These are phyloP conservation scores for Cnemophilus loriae DNA, from an alignment of 2,113 vertebrate species.

Conservation along the genomic window DNA sequence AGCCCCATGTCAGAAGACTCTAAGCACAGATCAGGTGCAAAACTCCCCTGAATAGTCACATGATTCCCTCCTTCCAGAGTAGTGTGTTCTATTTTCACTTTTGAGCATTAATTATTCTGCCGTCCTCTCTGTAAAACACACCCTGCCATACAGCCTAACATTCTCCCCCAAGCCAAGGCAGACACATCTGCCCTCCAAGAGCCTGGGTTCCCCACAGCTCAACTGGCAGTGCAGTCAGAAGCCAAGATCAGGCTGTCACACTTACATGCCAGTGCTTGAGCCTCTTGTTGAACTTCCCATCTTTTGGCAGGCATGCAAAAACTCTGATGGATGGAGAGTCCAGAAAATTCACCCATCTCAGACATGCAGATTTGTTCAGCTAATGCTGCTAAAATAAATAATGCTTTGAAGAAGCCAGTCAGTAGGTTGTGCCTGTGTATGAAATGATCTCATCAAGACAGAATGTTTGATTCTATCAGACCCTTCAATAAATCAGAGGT, in stretches of 20 bases:
- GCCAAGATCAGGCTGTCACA: background rate
- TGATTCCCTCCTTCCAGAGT: background rate
- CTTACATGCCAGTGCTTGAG: background rate
- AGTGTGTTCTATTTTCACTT: background rate
- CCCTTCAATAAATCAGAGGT: background rate
- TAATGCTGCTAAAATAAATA: background rate
- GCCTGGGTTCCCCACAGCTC: background rate
- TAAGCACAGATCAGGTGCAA: background rate
- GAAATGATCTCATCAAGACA: background rate
- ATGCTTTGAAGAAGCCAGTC: background rate
- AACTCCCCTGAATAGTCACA: fast-evolving
- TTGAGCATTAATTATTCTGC: background rate
- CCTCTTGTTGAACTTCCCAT: background rate
- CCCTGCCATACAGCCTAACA: background rate
- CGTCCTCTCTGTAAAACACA: background rate
- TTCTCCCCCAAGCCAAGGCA: fast-evolving
- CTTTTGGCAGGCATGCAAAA: background rate
- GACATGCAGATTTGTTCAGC: background rate
- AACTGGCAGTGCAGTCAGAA: background rate
- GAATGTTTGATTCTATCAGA: background rate
- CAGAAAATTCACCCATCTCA: background rate
- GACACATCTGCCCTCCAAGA: background rate
- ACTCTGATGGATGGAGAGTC: background rate
- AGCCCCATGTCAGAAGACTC: background rate
- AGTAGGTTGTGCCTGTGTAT: background rate